Conservation (phyloP, 2,113 vertebrate species). For the Cottus gobio region DNA sequence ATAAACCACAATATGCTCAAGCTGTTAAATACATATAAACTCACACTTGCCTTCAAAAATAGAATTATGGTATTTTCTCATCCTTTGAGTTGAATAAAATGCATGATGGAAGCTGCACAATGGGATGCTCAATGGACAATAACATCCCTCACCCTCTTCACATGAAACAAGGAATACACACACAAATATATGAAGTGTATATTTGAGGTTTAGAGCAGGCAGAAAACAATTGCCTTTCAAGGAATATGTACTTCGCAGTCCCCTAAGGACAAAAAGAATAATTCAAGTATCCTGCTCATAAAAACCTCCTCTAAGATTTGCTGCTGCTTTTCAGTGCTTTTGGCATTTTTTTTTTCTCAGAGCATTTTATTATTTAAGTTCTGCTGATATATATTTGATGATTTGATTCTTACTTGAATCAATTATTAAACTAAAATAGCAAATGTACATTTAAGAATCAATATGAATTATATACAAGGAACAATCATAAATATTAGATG, state of each 20-base stretch:
- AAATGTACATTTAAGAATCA: background rate
- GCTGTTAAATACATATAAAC: background rate
- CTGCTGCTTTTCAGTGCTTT: constrained; percentile 9
- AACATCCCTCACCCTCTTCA: background rate
- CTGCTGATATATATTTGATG: constrained; percentile 2
- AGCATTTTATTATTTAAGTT: constrained; percentile 11
- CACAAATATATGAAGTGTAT: background rate
- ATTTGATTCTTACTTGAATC: background rate
- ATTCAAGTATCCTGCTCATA: constrained; percentile 38
- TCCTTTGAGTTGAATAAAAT: background rate
- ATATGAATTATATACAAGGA: background rate
- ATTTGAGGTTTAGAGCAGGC: background rate
- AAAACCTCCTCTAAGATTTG: constrained; percentile 25
- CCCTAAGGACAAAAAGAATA: constrained; percentile 23
- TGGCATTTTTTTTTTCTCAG: constrained; percentile 11
- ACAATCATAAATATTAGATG: background rate
- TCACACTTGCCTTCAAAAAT: background rate
- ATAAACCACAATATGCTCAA: background rate
- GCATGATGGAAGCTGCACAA: background rate
- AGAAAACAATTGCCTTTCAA: background rate
- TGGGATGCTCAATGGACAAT: background rate
- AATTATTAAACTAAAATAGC: background rate
- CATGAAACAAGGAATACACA: background rate
- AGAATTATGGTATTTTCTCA: background rate
- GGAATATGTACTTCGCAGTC: background rate